Conservation (phyloP, 2,113 vertebrate species). For the Hippocampus abdominalis region DNA sequence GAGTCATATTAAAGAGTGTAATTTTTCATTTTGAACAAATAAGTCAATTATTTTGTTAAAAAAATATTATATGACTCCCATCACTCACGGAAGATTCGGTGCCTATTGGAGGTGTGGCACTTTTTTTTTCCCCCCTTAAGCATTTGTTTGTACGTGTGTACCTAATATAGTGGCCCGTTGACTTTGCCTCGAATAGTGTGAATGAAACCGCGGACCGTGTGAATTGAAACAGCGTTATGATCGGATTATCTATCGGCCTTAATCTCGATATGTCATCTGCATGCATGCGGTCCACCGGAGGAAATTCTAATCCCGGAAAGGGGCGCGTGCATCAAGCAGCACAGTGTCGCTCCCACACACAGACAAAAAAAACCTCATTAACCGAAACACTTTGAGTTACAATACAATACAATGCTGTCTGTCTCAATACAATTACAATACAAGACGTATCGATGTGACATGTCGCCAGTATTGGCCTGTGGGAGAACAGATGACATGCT, state of each 20-base stretch:
- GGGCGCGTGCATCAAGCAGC: slow-evolving; percentile 23
- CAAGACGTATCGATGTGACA: background rate
- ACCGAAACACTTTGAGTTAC: too few species aligned
- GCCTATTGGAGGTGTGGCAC: too few species aligned
- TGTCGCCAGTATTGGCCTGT: slow-evolving; percentile 5
- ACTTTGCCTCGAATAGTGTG: slow-evolving; percentile 5
- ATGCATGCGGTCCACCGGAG: slow-evolving; percentile 26
- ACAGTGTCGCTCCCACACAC: background rate
- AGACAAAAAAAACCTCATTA: background rate
- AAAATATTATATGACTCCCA: too few species aligned
- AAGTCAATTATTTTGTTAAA: too few species aligned
- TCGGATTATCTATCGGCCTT: slow-evolving; percentile 69
- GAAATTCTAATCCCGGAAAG: slow-evolving; percentile 53
- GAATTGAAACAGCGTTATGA: slow-evolving; percentile 31
- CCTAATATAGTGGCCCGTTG: background rate
- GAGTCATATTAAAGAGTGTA: too few species aligned
- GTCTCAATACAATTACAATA: too few species aligned
- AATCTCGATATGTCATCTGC: slow-evolving; percentile 66
- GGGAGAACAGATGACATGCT: slow-evolving; percentile 13
- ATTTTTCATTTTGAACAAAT: too few species aligned
- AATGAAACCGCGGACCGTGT: slow-evolving; percentile 24
- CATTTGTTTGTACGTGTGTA: background rate
- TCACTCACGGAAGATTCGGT: too few species aligned
- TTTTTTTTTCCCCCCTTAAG: too few species aligned
- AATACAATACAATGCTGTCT: too few species aligned